Conservation (phyloP, 2,888 invertebrate species). For the Eupithecia abbreviata region DNA sequence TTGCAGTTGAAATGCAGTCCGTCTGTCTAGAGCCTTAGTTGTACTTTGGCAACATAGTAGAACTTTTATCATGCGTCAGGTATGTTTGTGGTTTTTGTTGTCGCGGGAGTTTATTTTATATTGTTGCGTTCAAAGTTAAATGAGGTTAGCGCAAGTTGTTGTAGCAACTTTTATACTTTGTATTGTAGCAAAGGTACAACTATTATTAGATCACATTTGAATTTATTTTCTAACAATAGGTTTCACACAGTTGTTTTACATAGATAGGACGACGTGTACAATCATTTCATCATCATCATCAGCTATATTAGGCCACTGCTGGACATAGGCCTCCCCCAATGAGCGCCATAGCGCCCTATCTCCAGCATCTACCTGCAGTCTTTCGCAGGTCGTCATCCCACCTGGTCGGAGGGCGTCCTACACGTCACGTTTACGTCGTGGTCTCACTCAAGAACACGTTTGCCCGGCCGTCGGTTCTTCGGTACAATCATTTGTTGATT, state of each 20-base stretch:
- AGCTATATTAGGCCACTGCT: too few relatives aligned
- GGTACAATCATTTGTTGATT: not conserved
- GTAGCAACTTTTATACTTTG: too few relatives aligned
- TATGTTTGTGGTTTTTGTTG: not conserved
- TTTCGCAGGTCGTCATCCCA: too few relatives aligned
- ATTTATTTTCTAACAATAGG: not conserved
- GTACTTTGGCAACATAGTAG: slow-evolving; percentile 3
- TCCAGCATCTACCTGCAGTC: too few relatives aligned
- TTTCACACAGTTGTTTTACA: not conserved
- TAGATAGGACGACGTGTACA: not conserved
- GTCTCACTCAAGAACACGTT: too few relatives aligned
- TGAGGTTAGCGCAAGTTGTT: not conserved
- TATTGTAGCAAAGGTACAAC: not conserved
- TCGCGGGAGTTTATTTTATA: not conserved
- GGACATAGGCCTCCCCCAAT: too few relatives aligned
- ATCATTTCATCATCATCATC: not conserved
- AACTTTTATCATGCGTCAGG: not conserved
- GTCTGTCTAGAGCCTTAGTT: too few relatives aligned
- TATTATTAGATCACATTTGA: not conserved
- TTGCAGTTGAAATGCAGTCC: too few relatives aligned
- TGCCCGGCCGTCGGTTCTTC: too few relatives aligned
- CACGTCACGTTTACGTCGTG: too few relatives aligned
- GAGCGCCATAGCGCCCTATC: too few relatives aligned
- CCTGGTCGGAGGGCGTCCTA: too few relatives aligned
- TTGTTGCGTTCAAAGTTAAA: slow-evolving; percentile 14